Evolutionary conservation across 2,113 vertebrate species (phyloP).

Genomic region (Zapornia atra): DNA sequence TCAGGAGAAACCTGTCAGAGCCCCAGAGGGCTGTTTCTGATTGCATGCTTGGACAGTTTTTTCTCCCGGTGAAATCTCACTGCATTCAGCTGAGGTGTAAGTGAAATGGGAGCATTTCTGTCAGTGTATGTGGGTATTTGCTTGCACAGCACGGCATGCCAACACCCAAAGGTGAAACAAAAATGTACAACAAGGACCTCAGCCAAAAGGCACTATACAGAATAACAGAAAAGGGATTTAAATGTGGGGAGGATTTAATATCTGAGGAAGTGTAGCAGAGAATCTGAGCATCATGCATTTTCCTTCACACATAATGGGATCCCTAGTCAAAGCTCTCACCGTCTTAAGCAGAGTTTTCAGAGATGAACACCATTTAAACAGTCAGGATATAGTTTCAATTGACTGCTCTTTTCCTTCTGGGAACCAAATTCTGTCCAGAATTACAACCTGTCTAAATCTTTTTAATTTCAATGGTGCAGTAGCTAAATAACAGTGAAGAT

Average conservation of each 20-base stretch:
- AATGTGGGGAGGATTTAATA: background rate
- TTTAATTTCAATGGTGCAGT: background rate
- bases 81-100: background rate
- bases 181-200: background rate
- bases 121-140: background rate
- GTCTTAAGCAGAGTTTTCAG: background rate
- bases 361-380: background rate
- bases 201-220: background rate
- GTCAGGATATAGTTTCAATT: background rate
- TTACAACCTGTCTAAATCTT: background rate
- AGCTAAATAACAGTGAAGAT: background rate
- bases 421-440: background rate
- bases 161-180: background rate
- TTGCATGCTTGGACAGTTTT: background rate
- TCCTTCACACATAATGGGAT: background rate
- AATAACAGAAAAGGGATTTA: background rate
- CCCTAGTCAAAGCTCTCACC: background rate
- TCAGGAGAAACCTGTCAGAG: background rate
- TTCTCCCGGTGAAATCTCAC: background rate
- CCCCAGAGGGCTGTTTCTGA: background rate
- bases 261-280: background rate
- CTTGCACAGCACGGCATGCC: background rate
- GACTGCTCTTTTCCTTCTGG: background rate
- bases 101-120: background rate
- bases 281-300: background rate